Base-by-base conservation (phyloP, 2,113 vertebrate genomes). In the Strix uralensis region DNA sequence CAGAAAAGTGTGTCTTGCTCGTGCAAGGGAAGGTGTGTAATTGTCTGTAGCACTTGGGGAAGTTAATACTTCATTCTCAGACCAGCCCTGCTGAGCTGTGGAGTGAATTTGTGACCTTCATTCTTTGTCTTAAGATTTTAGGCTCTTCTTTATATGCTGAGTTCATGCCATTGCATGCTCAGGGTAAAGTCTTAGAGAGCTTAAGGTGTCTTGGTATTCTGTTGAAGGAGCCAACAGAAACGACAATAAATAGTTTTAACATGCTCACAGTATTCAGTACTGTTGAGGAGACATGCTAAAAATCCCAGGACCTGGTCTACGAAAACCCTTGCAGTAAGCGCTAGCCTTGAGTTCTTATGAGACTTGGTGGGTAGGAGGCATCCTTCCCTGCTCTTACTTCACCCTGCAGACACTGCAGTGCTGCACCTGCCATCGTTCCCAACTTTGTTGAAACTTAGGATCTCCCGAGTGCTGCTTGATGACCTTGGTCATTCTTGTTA, bases 391-490 rank as follows among this genome's bases (percentile, higher is more conserved):
- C 80, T 90, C 51, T 10, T 54, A 4, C 61, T 51, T 80, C 23
- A 21, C 51, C 82, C 21, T 40, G 52, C 92, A 71, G 88, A 86
- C 67, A 59, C 14, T 4, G 13, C 4, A 15, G 61, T 86, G 91
- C 86, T 85, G 49, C 79, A 73, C 30, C 89, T 95, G 86, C 61
- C 80, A 69, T 92, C 65, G 34, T 75, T 92, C 86, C 77, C 88
- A 84, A 6, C 40, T 86, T 57, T 55, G 36, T 18, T 75, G 72
- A 44, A 80, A 42, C 36, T 65, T 22, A 8, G 70, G 19, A 8
- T 74, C 36, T 72, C 70, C 47, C 11, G 7, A 19, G 40, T 40
- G 70, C 71, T 92, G 66, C 81, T 54, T 80, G 4, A 44, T 69
- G 44, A 69, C 73, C 92, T 85, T 77, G 83, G 52, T n/a, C 59